Evolutionary conservation across 2,888 invertebrate genomes (phyloP), one percentile per base, ranked within the genome.

Genomic region (Drosophila nr. perissopoda): DNA sequence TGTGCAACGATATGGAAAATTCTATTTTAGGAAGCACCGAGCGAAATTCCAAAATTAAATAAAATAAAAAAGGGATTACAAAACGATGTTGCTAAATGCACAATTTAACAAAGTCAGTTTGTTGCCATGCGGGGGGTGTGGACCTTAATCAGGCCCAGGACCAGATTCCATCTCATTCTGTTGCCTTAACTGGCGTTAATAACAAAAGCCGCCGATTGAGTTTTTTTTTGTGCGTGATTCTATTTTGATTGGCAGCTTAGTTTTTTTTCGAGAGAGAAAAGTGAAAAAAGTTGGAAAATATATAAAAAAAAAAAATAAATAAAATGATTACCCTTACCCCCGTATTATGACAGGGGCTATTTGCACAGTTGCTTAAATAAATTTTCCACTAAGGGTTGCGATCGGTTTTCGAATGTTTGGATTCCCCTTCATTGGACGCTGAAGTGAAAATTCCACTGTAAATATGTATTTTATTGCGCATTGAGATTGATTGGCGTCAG

Each of bases 351-450:
- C 53, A 29, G 48, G 33, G 33, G 40, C 48, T 85, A 88, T 85
- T 85, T 85, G 84, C 74, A 74, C 85, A 85, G 85, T 85, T 85
- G 85, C 75, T 88, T 87, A 79, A 88, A 88, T 57, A 85, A 79
- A 88, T 83, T 87, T 85, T 59, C 66, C 65, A 79, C 76, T 70
- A 70, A 70, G 84, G 78, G 83, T 76, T 75, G 78, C 62, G 34
- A 46, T 7, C 21, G 25, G 48, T 63, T 67, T 65, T 70, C 18
- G 21, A 48, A 42, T 31, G 40, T 61, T 66, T 67, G 42, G 58
- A 53, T 51, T 64, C 29, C 40, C 62, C 56, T 75, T 65, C 31
- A 69, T 60, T 48, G 21, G 49, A n/a, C 58, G 54, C 51, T 83
- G 70, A 77, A 70, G 76, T 84, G 81, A 82, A 88, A 88, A 88